Evolutionary conservation across 2,113 vertebrate species (phyloP), one percentile per base, ranked within the genome.

Genomic region (Cacatua alba): DNA sequence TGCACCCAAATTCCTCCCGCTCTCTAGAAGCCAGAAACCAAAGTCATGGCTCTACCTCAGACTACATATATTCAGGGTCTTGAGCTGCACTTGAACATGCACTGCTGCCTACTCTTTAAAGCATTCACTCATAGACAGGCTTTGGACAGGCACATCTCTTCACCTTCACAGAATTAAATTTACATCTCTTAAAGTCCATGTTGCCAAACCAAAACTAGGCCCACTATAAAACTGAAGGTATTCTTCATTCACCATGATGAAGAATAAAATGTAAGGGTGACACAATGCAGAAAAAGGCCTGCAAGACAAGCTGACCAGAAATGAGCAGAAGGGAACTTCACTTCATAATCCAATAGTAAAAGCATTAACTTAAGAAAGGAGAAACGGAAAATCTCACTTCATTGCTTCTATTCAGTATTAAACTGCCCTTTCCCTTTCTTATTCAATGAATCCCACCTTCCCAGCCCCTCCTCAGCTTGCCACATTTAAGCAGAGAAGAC

Each of bases 71-170:
- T 51, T 76, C 44, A 17, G 37, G n/a, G 83, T 78, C 21, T 49
- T 21, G 23, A 82, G 69, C 33, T 23, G 55, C 13, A 59, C 31
- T 37, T 74, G 24, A 77, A 4, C 25, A 17, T 67, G 31, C 16
- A 65, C 18, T 75, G 46, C 29, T 48, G n/a, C 9, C 7, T 74
- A 33, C 5, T 24, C 26, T n/a, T 31, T 31, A 39, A 72, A 79
- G 41, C 1, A 1, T 31, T 88, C 26, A 9, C 4, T 44, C 1
- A 82, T 65, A 7, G 9, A 11, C 1, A 9, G n/a, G 19, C 28
- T 89, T 65, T 46, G 41, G 37, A 57, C 20, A 24, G 3, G 10
- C 20, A 13, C 17, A 7, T 37, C 41, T 88, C 72, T 80, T 62
- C 44, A 69, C 41, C 28, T 24, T 33, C 71, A 33, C 7, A 62